A percentile compares a stretch with the other conserved stretches of the same genome.
Conservation (phyloP, 2,888 invertebrate species). For the Mayetiola destructor region DNA sequence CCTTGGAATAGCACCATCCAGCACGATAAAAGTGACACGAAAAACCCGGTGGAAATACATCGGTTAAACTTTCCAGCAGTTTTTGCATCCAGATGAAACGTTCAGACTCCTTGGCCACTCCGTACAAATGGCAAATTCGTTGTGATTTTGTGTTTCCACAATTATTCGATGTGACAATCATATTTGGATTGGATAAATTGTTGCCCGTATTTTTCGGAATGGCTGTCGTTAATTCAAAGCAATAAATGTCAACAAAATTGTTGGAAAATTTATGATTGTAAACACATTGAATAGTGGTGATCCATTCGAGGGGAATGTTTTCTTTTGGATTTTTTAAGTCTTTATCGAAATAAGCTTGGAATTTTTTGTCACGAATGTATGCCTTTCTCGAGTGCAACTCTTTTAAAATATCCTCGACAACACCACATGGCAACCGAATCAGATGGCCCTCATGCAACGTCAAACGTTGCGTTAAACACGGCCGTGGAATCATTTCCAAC, state of each 20-base stretch:
- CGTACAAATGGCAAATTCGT: constrained; percentile 31
- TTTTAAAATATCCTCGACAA: constrained; percentile 57
- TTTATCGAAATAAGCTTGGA: constrained; percentile 60
- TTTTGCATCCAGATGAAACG: constrained; percentile 60
- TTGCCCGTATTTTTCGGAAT: constrained; percentile 27
- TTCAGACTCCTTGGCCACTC: constrained; percentile 35
- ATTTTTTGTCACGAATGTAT: constrained; percentile 52
- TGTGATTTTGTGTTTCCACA: constrained; percentile 32
- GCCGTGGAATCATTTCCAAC: constrained; percentile 33
- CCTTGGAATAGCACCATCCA: constrained; percentile 71
- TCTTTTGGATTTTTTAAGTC: constrained; percentile 54
- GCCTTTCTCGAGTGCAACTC: constrained; percentile 62
- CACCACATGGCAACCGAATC: constrained; percentile 37
- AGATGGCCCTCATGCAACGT: constrained; percentile 33
- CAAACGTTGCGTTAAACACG: constrained; percentile 29
- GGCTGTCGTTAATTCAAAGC: constrained; percentile 32
- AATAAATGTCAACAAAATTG: constrained; percentile 32
- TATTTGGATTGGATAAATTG: constrained; percentile 28
- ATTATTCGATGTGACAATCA: constrained; percentile 29
- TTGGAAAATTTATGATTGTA: constrained; percentile 36
- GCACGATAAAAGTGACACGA: constrained; percentile 57
- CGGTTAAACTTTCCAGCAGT: constrained; percentile 56
- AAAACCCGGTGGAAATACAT: constrained; percentile 50
- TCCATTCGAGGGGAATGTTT: constrained; percentile 48
- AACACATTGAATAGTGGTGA: constrained; percentile 34